Evolutionary conservation across 1,140 invertebrate genomes (phyloP).

Genomic region (Diorhabda sublineata): DNA sequence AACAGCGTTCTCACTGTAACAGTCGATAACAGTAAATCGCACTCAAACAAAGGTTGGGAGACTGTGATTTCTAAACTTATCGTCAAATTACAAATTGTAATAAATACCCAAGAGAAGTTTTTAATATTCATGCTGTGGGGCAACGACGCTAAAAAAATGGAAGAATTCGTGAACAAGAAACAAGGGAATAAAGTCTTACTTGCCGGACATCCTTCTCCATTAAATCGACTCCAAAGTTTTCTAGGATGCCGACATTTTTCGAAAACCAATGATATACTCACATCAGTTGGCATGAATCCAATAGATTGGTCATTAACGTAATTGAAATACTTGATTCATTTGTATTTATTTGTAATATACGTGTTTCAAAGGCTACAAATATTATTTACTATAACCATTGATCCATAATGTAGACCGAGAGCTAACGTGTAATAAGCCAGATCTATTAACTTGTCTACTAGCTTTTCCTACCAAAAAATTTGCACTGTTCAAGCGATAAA

Average conservation of each 20-base stretch:
- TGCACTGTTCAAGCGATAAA: too few relatives aligned
- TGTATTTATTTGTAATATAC: too few relatives aligned
- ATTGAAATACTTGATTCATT: too few relatives aligned
- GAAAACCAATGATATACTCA: background rate
- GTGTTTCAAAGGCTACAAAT: too few relatives aligned
- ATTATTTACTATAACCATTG: too few relatives aligned
- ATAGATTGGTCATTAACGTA: background rate
- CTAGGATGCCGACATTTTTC: constrained; percentile 3
- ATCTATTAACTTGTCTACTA: too few relatives aligned
- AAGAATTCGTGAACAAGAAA: background rate
- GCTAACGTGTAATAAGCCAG: too few relatives aligned
- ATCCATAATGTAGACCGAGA: too few relatives aligned
- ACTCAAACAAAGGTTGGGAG: constrained; percentile 1
- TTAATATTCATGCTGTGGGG: constrained; percentile 11
- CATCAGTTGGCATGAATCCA: background rate
- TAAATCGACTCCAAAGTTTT: background rate
- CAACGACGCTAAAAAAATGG: background rate
- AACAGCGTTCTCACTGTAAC: constrained; percentile 9
- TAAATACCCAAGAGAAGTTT: background rate
- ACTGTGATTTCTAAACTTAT: background rate
- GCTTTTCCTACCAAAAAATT: too few relatives aligned
- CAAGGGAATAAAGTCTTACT: background rate
- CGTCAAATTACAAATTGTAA: background rate
- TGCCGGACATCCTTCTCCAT: constrained; percentile 6
- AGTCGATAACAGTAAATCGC: background rate